phyloP scores from a whole-genome alignment of 2,797 vertebrate species.

The Propithecus perrieri region DNA sequence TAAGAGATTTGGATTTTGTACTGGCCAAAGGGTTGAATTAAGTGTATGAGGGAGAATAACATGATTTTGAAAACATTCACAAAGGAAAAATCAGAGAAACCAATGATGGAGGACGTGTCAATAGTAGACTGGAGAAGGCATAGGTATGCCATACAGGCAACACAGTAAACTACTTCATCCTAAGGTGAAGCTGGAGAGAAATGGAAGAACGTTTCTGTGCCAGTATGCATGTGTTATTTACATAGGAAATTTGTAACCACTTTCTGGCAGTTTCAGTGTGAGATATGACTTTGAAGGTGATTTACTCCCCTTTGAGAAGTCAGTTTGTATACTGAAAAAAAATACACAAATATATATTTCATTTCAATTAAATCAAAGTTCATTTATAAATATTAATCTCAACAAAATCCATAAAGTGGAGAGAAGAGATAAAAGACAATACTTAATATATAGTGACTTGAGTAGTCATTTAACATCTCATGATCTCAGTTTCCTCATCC shows the following conservation, averaged over 20 bases:
- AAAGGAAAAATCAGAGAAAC: background rate
- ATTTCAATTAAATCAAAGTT: background rate
- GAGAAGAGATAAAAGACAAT: background rate
- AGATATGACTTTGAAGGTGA: background rate
- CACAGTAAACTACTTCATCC: fast-evolving
- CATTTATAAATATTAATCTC: background rate
- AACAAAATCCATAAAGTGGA: background rate
- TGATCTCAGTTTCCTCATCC: background rate
- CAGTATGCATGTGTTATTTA: background rate
- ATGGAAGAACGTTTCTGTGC: background rate
- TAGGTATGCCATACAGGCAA: background rate
- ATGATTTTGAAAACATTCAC: background rate
- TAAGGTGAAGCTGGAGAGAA: background rate
- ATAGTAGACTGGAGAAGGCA: background rate
- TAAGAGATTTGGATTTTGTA: background rate
- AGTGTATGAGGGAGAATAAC: background rate
- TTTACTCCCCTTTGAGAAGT: background rate
- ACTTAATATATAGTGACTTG: background rate
- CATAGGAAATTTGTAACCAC: background rate
- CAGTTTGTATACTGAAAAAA: background rate
- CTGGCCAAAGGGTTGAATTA: background rate
- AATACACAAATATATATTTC: background rate
- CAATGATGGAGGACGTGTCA: background rate
- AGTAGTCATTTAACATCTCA: background rate
- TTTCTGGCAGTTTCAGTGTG: background rate